These are phyloP conservation scores for Apis laboriosa DNA, from an alignment of 1,140 invertebrate species.

Conservation along the genomic window DNA sequence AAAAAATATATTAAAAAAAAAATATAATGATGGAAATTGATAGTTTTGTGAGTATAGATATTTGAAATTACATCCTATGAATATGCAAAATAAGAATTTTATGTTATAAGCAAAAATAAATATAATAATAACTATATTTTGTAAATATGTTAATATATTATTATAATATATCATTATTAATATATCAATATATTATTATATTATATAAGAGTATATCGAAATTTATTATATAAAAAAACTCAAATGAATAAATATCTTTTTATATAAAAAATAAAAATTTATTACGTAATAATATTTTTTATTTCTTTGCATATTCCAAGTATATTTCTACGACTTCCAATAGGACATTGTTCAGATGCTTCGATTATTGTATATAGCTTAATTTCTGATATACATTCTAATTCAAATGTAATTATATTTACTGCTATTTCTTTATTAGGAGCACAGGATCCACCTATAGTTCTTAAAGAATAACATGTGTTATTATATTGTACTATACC, in stretches of 20 bases:
- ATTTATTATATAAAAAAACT: constrained; percentile 4
- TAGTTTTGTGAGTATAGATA: constrained; percentile 4
- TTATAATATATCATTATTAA: constrained; percentile 48
- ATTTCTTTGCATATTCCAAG: constrained; percentile 66
- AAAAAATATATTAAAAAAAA: not conserved
- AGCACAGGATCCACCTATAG: constrained; percentile 75
- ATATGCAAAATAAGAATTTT: constrained; percentile 4
- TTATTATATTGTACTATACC: constrained; percentile 79
- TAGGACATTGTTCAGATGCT: constrained; percentile 65
- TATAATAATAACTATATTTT: constrained; percentile 30
- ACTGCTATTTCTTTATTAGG: constrained; percentile 56
- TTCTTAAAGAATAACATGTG: constrained; percentile 80
- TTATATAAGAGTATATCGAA: constrained; percentile 27
- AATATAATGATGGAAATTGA: not conserved
- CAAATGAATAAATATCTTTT: not conserved
- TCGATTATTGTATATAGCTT: constrained; percentile 66
- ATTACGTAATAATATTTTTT: not conserved
- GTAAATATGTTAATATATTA: constrained; percentile 55
- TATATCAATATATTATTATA: constrained; percentile 40
- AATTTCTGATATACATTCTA: constrained; percentile 64
- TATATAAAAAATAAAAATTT: not conserved
- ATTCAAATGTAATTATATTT: constrained; percentile 69
- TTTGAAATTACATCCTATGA: not conserved
- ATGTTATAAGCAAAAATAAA: constrained; percentile 21
- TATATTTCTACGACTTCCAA: constrained; percentile 68